These are phyloP conservation scores for Pelagia noctiluca DNA, from an alignment of 30 jellyfish, hydroid and myxozoan genomes.

Conservation along the genomic window DNA sequence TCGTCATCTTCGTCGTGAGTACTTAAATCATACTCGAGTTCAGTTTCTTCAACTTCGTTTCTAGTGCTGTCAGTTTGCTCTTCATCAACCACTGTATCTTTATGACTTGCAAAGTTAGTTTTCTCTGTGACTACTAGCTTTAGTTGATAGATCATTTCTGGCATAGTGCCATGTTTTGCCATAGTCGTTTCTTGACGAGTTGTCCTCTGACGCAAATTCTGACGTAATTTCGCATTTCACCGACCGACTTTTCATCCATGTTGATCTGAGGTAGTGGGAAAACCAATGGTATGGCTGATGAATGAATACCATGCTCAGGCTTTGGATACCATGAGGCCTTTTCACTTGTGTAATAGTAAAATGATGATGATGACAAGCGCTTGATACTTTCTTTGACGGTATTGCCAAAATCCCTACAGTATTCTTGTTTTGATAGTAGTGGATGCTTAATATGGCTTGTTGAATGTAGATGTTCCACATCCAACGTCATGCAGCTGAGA, in stretches of 20 bases:
- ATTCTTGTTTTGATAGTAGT: slow-evolving; percentile 38
- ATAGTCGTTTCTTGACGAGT: slow-evolving; percentile 16
- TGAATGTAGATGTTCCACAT: slow-evolving; percentile 49
- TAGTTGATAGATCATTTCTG: slow-evolving; percentile 49
- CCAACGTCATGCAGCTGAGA: slow-evolving; percentile 37
- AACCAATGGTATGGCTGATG: slow-evolving; percentile 32
- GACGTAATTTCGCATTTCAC: slow-evolving; percentile 29
- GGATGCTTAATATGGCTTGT: slow-evolving; percentile 45
- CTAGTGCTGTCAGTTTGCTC: slow-evolving; percentile 32
- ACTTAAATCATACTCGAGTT: slow-evolving; percentile 45
- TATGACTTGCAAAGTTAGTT: slow-evolving; percentile 28
- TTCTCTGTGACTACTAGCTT: slow-evolving; percentile 26
- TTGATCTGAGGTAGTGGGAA: slow-evolving; percentile 44
- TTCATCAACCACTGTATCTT: slow-evolving; percentile 45
- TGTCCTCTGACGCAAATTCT: slow-evolving; percentile 31
- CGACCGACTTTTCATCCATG: slow-evolving; percentile 26
- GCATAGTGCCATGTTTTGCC: slow-evolving; percentile 47
- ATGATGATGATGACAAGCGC: slow-evolving; percentile 32
- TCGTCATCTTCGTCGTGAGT: slow-evolving; percentile 17
- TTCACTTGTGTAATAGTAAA: slow-evolving; percentile 43
- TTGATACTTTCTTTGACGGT: slow-evolving; percentile 44
- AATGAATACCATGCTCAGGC: slow-evolving; percentile 36
- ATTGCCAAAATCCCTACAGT: slow-evolving; percentile 46
- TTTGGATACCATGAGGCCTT: slow-evolving; percentile 41
- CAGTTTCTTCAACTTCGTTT: slow-evolving; percentile 51